phyloP scores from a whole-genome alignment of 2,888 invertebrate genomes.

The Tenthredo notha region DNA sequence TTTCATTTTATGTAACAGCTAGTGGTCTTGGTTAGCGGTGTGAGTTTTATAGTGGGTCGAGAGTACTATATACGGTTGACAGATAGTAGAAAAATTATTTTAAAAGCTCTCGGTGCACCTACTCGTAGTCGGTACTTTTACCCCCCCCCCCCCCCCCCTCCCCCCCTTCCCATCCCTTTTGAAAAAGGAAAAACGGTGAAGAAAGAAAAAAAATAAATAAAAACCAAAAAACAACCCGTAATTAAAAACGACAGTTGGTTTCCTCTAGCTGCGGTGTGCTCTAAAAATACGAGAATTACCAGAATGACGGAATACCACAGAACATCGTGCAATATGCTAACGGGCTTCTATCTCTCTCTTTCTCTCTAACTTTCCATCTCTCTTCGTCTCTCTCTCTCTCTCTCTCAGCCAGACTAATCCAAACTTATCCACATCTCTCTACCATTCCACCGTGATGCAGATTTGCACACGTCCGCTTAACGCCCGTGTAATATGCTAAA shows the following conservation, averaged over 20 bases:
- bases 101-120: constrained; percentile 37
- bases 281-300: background rate
- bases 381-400: background rate
- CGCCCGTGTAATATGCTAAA: constrained; percentile 16
- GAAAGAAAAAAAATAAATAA: background rate
- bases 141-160: background rate
- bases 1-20: constrained; percentile 4
- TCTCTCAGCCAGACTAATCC: background rate
- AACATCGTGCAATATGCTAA: constrained; percentile 5
- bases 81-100: constrained; percentile 38
- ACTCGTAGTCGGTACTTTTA: constrained; percentile 35
- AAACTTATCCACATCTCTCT: constrained; percentile 16
- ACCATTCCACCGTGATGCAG: background rate
- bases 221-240: background rate
- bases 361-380: background rate
- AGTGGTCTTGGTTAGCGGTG: background rate
- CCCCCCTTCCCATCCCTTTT: background rate
- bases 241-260: constrained; percentile 34
- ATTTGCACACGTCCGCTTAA: constrained; percentile 26
- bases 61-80: background rate
- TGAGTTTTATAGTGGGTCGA: constrained; percentile 48
- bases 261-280: background rate
- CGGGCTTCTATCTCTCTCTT: background rate
- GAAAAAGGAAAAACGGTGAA: background rate
- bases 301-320: constrained; percentile 5